Evolutionary conservation across 1,140 invertebrate genomes (phyloP).

Genomic region (Drosophila mauritiana): DNA sequence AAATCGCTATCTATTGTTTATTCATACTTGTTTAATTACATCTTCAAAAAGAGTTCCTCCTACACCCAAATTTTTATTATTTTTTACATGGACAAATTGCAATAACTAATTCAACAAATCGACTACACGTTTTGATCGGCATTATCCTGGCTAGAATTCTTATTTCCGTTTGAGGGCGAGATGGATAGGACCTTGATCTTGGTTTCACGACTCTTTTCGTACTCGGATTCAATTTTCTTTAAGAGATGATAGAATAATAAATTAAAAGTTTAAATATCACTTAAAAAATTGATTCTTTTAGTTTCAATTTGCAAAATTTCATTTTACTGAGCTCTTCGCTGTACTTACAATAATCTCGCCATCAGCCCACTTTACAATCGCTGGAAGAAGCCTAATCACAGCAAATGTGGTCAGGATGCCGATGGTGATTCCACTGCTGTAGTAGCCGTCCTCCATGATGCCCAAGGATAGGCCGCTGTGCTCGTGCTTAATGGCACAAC

Average conservation of each 20-base stretch:
- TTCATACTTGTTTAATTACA: too few relatives aligned
- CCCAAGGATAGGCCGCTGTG: not conserved
- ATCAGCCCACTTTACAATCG: constrained; percentile 1
- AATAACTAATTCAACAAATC: not conserved
- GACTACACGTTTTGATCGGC: not conserved
- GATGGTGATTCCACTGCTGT: not conserved
- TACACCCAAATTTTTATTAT: too few relatives aligned
- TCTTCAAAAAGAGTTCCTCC: too few relatives aligned
- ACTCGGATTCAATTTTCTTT: not conserved
- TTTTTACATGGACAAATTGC: not conserved
- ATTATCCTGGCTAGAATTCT: not conserved
- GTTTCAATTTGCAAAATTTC: too few relatives aligned
- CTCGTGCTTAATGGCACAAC: not conserved
- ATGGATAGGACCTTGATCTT: not conserved
- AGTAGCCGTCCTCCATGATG: not conserved
- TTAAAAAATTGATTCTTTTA: not conserved
- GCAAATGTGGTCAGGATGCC: not conserved
- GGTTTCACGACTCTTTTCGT: not conserved
- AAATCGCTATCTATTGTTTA: not conserved
- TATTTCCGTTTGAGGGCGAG: not conserved
- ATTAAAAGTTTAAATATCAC: not conserved
- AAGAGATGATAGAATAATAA: not conserved
- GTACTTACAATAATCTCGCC: not conserved
- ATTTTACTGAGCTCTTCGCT: not conserved
- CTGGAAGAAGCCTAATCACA: not conserved